Evolutionary conservation across 2,888 invertebrate species (phyloP).

Genomic region (Erebia epiphron): DNA sequence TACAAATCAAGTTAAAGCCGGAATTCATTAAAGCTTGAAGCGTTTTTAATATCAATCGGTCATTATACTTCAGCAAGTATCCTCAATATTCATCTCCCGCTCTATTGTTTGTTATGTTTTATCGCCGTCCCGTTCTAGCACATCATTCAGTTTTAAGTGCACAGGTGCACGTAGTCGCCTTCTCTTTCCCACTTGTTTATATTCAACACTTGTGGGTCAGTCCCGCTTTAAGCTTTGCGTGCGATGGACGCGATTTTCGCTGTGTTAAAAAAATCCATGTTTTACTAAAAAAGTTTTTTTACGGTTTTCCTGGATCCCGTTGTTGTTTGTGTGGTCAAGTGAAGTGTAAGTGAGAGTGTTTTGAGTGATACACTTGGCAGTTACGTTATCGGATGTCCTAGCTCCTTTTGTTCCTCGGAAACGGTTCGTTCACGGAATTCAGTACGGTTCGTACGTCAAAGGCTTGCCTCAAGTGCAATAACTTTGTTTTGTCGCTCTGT

Average conservation of each 20-base stretch:
- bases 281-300: slow-evolving; percentile 27
- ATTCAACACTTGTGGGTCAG: slow-evolving; percentile 59
- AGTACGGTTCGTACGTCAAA: slow-evolving; percentile 35
- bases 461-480: slow-evolving; percentile 32
- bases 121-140: slow-evolving; percentile 62
- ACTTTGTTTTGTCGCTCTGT: slow-evolving; percentile 29
- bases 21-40: slow-evolving; percentile 17
- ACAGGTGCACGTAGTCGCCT: slow-evolving; percentile 68
- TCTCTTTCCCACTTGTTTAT: slow-evolving; percentile 71
- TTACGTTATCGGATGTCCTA: slow-evolving; percentile 42
- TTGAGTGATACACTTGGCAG: slow-evolving; percentile 44
- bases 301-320: slow-evolving; percentile 6
- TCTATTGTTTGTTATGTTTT: slow-evolving; percentile 71
- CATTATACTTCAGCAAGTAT: slow-evolving; percentile 34
- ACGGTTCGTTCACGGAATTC: slow-evolving; percentile 40
- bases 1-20: slow-evolving; percentile 33
- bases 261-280: slow-evolving; percentile 10
- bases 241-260: slow-evolving; percentile 51
- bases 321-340: slow-evolving; percentile 30
- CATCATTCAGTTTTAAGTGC: slow-evolving; percentile 74
- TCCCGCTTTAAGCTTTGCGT: slow-evolving; percentile 55
- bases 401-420: slow-evolving; percentile 40
- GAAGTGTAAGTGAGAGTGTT: slow-evolving; percentile 41
- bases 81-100: slow-evolving; percentile 55
- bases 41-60: slow-evolving; percentile 47